phyloP scores from a whole-genome alignment of 2,797 vertebrate genomes.

The Liparis tanakae region DNA sequence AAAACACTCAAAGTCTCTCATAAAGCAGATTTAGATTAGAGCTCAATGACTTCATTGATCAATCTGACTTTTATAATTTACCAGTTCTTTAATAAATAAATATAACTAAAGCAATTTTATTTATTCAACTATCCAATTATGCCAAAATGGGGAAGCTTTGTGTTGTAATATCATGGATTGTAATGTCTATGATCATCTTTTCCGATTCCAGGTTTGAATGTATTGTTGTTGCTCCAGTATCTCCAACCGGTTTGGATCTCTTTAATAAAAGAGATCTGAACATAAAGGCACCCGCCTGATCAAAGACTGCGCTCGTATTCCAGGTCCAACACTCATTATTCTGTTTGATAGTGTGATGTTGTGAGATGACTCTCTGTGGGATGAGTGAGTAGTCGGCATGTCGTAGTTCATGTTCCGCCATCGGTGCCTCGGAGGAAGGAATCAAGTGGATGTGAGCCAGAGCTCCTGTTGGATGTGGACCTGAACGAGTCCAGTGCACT shows the following conservation, averaged over 20 bases:
- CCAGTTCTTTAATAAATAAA: neutral
- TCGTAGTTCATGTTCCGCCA: neutral
- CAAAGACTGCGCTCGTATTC: neutral
- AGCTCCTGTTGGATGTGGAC: neutral
- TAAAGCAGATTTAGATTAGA: neutral
- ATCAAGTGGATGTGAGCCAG: neutral
- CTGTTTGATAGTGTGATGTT: neutral
- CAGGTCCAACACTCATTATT: too few species aligned
- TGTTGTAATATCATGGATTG: neutral
- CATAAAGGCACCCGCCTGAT: neutral
- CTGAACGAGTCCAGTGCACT: neutral
- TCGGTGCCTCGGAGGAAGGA: neutral
- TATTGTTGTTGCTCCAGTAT: neutral
- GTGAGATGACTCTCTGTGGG: neutral
- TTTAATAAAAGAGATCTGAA: neutral
- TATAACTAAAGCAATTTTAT: neutral
- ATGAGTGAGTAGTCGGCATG: neutral
- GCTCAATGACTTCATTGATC: neutral
- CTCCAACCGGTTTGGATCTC: neutral
- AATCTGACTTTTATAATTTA: neutral
- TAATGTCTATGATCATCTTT: neutral
- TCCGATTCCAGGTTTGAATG: neutral
- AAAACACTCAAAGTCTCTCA: neutral
- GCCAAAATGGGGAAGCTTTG: neutral
- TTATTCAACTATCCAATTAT: too few species aligned